phyloP scores from a whole-genome alignment of 2,797 vertebrate species.

The Myotis vivesi region DNA sequence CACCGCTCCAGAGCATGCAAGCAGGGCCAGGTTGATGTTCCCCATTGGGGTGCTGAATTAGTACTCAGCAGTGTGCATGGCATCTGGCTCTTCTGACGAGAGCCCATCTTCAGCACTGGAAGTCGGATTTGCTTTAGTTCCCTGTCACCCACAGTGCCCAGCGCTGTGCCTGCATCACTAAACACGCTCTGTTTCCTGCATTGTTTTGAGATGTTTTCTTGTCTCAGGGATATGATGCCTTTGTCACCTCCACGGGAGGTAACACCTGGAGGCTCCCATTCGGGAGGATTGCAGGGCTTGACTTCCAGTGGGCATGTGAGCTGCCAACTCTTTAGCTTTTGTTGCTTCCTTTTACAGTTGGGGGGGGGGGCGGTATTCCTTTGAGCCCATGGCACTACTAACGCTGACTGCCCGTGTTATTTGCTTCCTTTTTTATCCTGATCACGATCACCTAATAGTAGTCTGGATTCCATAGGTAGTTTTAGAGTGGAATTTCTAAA shows the following conservation, averaged over 20 bases:
- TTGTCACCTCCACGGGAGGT: slow-evolving; percentile 6
- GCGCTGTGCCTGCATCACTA: neutral
- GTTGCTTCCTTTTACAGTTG: slow-evolving; percentile 35
- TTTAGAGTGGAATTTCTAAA: slow-evolving; percentile 52
- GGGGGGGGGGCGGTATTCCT: neutral
- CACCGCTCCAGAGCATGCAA: neutral
- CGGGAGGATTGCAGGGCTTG: slow-evolving; percentile 8
- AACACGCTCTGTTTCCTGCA: neutral
- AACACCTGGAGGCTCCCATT: neutral
- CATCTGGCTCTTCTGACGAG: slow-evolving; percentile 13
- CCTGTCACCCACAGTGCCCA: neutral
- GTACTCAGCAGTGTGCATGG: neutral
- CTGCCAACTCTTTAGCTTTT: neutral
- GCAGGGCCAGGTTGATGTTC: neutral
- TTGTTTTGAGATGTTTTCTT: slow-evolving; percentile 25
- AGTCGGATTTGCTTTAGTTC: neutral
- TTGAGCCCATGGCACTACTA: slow-evolving; percentile 10
- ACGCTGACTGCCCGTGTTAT: neutral
- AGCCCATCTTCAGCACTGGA: neutral
- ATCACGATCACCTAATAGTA: slow-evolving; percentile 18
- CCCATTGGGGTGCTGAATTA: neutral
- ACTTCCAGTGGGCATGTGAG: slow-evolving; percentile 28
- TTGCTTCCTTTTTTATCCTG: neutral
- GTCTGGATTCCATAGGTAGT: slow-evolving; percentile 48
- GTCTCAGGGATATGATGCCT: slow-evolving; percentile 26